Evolutionary conservation across 2,113 vertebrate species (phyloP).

Genomic region (Xyliphius kryptos): DNA sequence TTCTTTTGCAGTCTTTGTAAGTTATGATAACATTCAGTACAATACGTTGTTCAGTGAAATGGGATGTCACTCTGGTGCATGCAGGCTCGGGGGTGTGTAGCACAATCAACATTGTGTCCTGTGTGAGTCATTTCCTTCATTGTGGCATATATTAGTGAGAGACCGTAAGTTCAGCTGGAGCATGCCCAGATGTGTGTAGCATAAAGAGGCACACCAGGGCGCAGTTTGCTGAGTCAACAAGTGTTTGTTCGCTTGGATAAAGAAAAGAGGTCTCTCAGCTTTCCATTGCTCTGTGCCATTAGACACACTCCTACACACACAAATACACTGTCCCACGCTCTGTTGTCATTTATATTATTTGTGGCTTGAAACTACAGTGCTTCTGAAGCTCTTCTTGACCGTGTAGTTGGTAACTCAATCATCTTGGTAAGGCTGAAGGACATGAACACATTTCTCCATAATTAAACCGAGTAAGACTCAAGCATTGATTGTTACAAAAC

Average conservation of each 20-base stretch:
- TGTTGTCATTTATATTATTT: no score
- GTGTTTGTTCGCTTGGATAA: slow-evolving; percentile 23
- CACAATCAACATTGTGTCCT: slow-evolving; percentile 8
- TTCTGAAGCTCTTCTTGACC: no score
- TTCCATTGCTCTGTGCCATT: slow-evolving; percentile 9
- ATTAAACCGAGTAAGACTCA: no score
- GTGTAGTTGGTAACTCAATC: not conserved
- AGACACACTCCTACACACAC: no score
- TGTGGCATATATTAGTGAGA: not conserved
- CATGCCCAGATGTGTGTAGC: slow-evolving; percentile 18
- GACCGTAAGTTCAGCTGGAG: not conserved
- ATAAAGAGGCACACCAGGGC: slow-evolving; percentile 10
- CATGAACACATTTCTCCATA: no score
- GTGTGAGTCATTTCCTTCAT: slow-evolving; percentile 25
- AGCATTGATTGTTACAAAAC: not conserved
- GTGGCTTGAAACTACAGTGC: no score
- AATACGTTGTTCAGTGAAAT: no score
- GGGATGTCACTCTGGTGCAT: not conserved
- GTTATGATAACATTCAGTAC: no score
- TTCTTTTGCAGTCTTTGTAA: no score
- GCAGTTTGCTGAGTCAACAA: slow-evolving; percentile 34
- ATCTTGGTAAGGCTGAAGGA: no score
- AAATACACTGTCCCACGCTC: no score
- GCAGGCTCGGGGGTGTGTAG: not conserved
- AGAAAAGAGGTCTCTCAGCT: slow-evolving; percentile 4